Evolutionary conservation across 2,888 invertebrate species (phyloP).

Genomic region (Dendrolimus pini): DNA sequence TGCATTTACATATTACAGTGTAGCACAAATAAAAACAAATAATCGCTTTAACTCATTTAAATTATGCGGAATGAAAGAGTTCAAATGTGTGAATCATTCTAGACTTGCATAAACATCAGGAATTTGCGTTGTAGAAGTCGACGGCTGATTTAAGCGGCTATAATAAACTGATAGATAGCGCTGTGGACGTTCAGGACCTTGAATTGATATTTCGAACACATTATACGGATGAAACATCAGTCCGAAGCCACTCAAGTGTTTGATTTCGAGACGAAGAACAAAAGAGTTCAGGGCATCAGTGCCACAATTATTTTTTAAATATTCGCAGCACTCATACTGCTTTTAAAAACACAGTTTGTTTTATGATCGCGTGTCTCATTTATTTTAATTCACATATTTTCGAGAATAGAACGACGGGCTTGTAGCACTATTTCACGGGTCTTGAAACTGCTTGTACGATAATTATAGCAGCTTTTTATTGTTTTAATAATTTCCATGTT

Average conservation of each 20-base stretch:
- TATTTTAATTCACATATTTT: too few species aligned
- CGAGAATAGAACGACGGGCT: too few species aligned
- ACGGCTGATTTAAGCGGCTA: conserved; percentile 6
- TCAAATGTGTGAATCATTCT: neutral
- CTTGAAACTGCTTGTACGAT: too few species aligned
- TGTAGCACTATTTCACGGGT: too few species aligned
- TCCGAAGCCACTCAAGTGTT: conserved; percentile 3
- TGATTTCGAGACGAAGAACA: neutral
- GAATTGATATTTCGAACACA: conserved; percentile 21
- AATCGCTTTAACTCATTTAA: too few species aligned
- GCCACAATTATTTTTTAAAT: neutral
- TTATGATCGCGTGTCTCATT: neutral
- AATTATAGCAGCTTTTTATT: too few species aligned
- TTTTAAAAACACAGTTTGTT: neutral
- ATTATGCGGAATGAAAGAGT: too few species aligned
- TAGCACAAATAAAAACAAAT: too few species aligned
- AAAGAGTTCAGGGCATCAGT: neutral
- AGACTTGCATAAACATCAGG: neutral
- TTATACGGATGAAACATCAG: conserved; percentile 13
- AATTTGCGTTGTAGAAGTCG: neutral
- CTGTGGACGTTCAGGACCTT: conserved; percentile 11
- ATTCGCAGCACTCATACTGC: neutral
- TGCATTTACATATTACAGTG: too few species aligned
- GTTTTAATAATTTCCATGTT: neutral
- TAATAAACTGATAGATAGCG: conserved; percentile 12